These are phyloP conservation scores for Istiophorus platypterus DNA, from an alignment of 2,113 vertebrate species.

Conservation along the genomic window DNA sequence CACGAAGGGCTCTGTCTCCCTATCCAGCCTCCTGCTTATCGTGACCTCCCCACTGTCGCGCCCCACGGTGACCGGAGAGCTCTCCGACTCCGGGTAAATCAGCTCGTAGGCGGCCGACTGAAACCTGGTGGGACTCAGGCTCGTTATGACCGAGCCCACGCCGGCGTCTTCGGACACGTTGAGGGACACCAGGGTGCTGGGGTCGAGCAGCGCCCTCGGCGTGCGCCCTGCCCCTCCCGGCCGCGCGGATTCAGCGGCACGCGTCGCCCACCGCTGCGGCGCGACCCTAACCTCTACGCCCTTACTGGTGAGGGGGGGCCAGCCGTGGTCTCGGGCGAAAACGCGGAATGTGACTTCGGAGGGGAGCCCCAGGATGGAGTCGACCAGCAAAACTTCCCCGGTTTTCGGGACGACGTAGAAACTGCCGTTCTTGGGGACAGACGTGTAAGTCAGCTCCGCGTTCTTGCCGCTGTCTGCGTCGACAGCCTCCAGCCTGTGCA, in stretches of 20 bases:
- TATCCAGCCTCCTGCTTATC: slow-evolving; percentile 84
- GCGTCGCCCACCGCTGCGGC: slow-evolving; percentile 79
- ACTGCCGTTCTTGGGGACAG: slow-evolving; percentile 84
- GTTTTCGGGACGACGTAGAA: slow-evolving; percentile 92
- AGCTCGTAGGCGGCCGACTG: slow-evolving; percentile 86
- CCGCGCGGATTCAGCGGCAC: slow-evolving; percentile 5
- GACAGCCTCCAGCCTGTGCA: slow-evolving; percentile 83
- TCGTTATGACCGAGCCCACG: slow-evolving; percentile 84
- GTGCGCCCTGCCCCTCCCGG: slow-evolving; percentile 62
- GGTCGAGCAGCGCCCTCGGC: slow-evolving; percentile 79
- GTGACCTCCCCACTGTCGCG: slow-evolving; percentile 87
- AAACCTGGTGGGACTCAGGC: slow-evolving; percentile 81
- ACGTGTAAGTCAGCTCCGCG: slow-evolving; percentile 87
- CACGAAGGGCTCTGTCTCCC: slow-evolving; percentile 85
- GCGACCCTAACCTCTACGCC: slow-evolving; percentile 82
- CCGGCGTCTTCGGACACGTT: slow-evolving; percentile 87
- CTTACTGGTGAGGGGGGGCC: slow-evolving; percentile 85
- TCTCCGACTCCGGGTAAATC: slow-evolving; percentile 81
- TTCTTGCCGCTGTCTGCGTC: slow-evolving; percentile 89
- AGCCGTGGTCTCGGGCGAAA: slow-evolving; percentile 88
- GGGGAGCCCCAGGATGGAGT: slow-evolving; percentile 87
- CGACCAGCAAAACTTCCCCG: slow-evolving; percentile 88
- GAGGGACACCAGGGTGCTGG: slow-evolving; percentile 74
- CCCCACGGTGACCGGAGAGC: slow-evolving; percentile 85
- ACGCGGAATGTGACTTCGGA: slow-evolving; percentile 82